Evolutionary conservation across 1,140 invertebrate species (phyloP), one percentile per base, ranked within the genome.

Genomic region (Lutraria rhynchaena): DNA sequence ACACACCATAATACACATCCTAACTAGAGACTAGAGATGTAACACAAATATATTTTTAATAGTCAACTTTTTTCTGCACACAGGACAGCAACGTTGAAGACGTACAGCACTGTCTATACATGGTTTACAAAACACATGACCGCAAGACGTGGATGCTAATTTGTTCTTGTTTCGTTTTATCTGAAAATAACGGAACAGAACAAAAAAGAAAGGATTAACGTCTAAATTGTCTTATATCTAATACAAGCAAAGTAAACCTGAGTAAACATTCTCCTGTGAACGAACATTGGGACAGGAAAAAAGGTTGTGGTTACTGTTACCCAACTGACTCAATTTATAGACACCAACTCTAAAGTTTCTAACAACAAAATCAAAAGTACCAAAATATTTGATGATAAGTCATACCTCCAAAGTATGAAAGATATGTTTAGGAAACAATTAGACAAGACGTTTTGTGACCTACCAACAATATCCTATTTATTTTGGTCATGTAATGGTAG

Each of bases 41-140:
- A 81, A 51, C 11, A 61, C 44, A 27, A 61, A 15, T 0, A 81
- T 37, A 35, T 81, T 71, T 60, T 41, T 60, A 17, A 7, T 17
- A 3, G 67, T 71, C 13, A 73, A 31, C 37, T 73, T 81, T 31
- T 81, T 71, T 13, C 78, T 53, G 31, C 78, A 81, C 0, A 73
- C 22, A 29, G 78, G 78, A 73, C 78, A 81, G 17, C 44, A 63
- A 17, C 41, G 22, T 0, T 33, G 0, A 11, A 11, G 4, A 19
- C 17, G 19, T 27, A 81, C 37, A n/a, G 67, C 55, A 9, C 29
- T 22, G 24, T 61, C 44, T 4, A 73, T 57, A 81, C 78, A 81
- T 17, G 37, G 22, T 24, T 44, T 33, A 31, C 78, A 81, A 55
- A 73, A 81, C 41, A 81, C 55, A 63, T 81, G 78, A 13, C 78